Base-by-base conservation (phyloP, 2,888 invertebrate genomes). In the Pycnomerus fuliginosus region DNA sequence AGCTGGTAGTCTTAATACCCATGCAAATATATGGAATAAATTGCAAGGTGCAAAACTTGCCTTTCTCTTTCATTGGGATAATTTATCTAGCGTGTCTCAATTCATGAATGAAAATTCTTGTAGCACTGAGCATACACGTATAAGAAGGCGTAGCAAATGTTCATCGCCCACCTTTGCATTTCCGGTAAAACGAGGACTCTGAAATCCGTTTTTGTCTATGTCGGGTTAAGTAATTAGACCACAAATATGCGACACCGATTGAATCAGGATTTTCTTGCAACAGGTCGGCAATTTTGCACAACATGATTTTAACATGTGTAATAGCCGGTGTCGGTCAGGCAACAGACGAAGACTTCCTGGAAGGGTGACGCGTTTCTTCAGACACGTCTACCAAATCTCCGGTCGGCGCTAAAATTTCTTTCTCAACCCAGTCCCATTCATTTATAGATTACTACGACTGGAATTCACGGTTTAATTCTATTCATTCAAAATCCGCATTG, bases 331-430 rank as follows among this genome's bases (percentile, higher is more conserved):
- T n/a, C n/a, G n/a, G n/a, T n/a, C n/a, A n/a, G n/a, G n/a, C n/a
- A n/a, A n/a, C n/a, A n/a, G n/a, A n/a, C n/a, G n/a, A n/a, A n/a
- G n/a, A n/a, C n/a, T n/a, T 33, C 33, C 8, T 1, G 27, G 33
- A 32, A 32, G 27, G 28, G 16, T 40, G 27, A 40, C 40, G 40
- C n/a, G n/a, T n/a, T n/a, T n/a, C n/a, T 35, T 53, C 53, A 55
- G 50, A 44, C 50, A 44, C 35, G 44, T 44, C 43, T 48, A 34
- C 48, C 27, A 50, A 52, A 51, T n/a, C n/a, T n/a, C 47, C 36
- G 46, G 55, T 55, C 56, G 60, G 60, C 60, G 60, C 61, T 58
- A 55, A 54, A 52, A 61, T 60, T 58, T 56, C 42, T 51, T n/a
- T n/a, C n/a, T n/a, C n/a, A n/a, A n/a, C n/a, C n/a, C n/a, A n/a